Evolutionary conservation across 2,888 invertebrate genomes (phyloP).

Genomic region (Sinotaia quadrata): DNA sequence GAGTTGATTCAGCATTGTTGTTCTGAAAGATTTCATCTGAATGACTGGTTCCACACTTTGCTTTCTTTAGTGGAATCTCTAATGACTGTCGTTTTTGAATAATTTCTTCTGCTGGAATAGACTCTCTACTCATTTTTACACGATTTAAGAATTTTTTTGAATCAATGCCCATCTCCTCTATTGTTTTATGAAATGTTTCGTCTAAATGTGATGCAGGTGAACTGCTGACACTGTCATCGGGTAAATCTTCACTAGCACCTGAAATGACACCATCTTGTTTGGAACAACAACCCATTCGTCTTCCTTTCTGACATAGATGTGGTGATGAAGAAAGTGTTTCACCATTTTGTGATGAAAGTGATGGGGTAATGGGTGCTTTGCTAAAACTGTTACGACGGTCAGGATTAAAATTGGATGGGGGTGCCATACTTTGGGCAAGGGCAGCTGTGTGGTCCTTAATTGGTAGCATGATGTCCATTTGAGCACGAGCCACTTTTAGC

Average conservation of each 20-base stretch:
- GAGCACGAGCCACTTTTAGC: conserved; percentile 68
- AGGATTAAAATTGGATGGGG: conserved; percentile 41
- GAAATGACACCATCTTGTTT: neutral
- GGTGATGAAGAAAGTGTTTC: neutral
- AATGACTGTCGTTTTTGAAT: conserved; percentile 39
- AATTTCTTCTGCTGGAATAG: neutral
- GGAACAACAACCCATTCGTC: neutral
- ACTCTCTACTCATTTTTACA: neutral
- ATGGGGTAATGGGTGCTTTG: neutral
- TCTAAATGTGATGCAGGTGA: neutral
- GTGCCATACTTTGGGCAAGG: conserved; percentile 38
- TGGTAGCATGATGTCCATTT: conserved; percentile 35
- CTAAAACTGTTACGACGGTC: conserved; percentile 32
- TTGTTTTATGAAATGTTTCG: conserved; percentile 7
- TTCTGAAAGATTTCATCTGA: no score
- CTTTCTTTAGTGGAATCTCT: conserved; percentile 45
- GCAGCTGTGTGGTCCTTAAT: conserved; percentile 33
- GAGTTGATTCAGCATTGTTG: no score
- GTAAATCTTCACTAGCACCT: no score
- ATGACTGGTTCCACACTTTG: conserved; percentile 31
- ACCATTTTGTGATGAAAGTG: neutral
- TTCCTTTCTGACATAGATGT: no score
- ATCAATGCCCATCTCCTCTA: conserved; percentile 19
- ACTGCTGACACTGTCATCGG: neutral
- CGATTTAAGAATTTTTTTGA: neutral